A percentile compares a stretch with the other conserved stretches of the same genome.
phyloP scores from a whole-genome alignment of 2,888 invertebrate species.

The Octonoba sinensis region DNA sequence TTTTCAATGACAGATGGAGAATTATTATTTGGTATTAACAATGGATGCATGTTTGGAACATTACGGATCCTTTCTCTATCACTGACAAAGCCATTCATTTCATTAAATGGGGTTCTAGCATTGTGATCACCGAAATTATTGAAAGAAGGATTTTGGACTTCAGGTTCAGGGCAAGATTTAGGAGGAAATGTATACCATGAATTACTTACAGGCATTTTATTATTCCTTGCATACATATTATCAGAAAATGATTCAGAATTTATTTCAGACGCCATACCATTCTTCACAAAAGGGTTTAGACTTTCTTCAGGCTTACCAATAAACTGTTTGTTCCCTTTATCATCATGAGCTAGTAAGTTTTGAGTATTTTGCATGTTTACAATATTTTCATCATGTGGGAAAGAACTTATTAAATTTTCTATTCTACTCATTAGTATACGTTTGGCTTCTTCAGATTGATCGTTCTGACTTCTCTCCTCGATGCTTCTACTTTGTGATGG shows the following conservation, averaged over 20 bases:
- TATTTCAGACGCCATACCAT: conserved; percentile 25
- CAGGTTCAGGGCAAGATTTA: conserved; percentile 29
- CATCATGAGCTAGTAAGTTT: conserved; percentile 28
- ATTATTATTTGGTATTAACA: neutral
- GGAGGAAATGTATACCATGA: conserved; percentile 36
- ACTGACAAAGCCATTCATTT: conserved; percentile 40
- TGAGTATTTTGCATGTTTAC: conserved; percentile 15
- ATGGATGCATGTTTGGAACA: conserved; percentile 9
- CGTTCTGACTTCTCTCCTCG: conserved; percentile 39
- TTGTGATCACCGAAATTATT: conserved; percentile 31
- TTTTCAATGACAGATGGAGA: conserved; percentile 20
- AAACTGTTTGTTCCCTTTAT: conserved; percentile 28
- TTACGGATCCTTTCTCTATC: conserved; percentile 33
- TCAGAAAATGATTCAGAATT: conserved; percentile 17
- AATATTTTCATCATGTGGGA: too few species aligned
- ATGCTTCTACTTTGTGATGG: neutral
- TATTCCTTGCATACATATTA: conserved; percentile 7
- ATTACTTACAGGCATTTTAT: conserved; percentile 34
- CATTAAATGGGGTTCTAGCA: conserved; percentile 37
- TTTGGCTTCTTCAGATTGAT: conserved; percentile 32
- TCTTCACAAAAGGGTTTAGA: conserved; percentile 22
- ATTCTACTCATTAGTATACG: conserved; percentile 28
- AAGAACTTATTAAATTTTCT: conserved; percentile 9
- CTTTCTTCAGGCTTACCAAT: conserved; percentile 36
- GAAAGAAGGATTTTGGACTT: conserved; percentile 21